A percentile compares a stretch with the other conserved stretches of the same genome.
Conservation (phyloP, 2,797 vertebrate species). For the Gastrophryne carolinensis region DNA sequence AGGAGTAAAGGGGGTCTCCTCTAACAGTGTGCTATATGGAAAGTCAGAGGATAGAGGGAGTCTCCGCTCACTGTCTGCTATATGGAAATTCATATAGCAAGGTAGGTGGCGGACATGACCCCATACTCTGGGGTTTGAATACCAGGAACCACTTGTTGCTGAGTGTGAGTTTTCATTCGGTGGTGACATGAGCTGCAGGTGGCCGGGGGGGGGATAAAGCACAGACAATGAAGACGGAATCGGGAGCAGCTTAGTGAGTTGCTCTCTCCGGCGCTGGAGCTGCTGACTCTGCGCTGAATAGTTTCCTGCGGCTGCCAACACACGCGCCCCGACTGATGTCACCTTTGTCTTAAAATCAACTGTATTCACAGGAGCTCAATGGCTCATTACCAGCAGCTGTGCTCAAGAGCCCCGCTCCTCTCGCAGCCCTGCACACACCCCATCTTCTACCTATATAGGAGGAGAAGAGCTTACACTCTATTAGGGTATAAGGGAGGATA, state of each 20-base stretch:
- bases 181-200: background rate
- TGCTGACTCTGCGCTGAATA: background rate
- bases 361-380: constrained; percentile 39
- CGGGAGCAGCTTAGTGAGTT: background rate
- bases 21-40: too few species aligned
- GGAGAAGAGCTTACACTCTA: too few species aligned
- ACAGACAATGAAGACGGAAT: background rate
- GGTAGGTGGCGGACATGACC: too few species aligned
- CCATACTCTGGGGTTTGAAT: too few species aligned
- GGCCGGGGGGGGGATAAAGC: background rate
- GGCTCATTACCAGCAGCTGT: constrained; percentile 39
- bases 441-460: too few species aligned
- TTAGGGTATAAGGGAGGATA: too few species aligned
- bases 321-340: constrained; percentile 28
- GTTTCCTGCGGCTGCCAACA: background rate
- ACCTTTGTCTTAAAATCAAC: constrained; percentile 48
- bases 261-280: background rate
- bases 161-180: background rate
- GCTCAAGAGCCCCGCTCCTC: constrained; percentile 18
- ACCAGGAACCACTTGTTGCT: too few species aligned
- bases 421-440: too few species aligned
- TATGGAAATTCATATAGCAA: too few species aligned
- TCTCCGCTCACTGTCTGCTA: too few species aligned
- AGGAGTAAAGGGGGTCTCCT: too few species aligned
- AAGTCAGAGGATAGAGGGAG: too few species aligned